These are phyloP conservation scores for Drosophila parvula DNA, from an alignment of 1,140 invertebrate species.

Conservation along the genomic window DNA sequence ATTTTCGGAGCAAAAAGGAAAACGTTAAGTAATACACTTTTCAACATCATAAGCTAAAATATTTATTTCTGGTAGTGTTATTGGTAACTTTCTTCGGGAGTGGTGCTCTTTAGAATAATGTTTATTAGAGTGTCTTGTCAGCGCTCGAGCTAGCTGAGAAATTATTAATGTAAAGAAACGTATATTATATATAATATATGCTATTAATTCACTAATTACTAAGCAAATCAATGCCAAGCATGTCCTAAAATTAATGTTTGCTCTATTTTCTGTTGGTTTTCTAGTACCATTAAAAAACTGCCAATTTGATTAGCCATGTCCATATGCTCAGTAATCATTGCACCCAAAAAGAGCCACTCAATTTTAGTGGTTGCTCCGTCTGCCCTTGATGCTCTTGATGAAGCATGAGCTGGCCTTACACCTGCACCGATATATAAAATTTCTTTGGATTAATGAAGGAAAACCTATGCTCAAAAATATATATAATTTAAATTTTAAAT, in stretches of 20 bases:
- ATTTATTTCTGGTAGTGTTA: slow-evolving; percentile 59
- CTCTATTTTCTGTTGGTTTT: slow-evolving; percentile 34
- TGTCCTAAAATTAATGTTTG: slow-evolving; percentile 58
- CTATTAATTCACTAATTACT: slow-evolving; percentile 55
- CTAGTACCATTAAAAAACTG: slow-evolving; percentile 41
- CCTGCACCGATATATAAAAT: slow-evolving; percentile 81
- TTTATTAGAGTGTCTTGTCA: slow-evolving; percentile 46
- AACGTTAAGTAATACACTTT: slow-evolving; percentile 35
- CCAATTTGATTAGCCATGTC: slow-evolving; percentile 34
- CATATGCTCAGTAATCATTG: slow-evolving; percentile 9
- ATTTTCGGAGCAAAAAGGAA: slow-evolving; percentile 45
- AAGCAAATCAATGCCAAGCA: slow-evolving; percentile 73
- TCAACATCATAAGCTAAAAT: slow-evolving; percentile 60
- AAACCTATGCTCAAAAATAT: slow-evolving; percentile 32
- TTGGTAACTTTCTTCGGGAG: slow-evolving; percentile 37
- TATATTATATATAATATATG: slow-evolving; percentile 29
- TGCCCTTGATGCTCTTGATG: slow-evolving; percentile 7
- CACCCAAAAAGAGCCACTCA: not conserved
- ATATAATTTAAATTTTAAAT: slow-evolving; percentile 27
- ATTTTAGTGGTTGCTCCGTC: not conserved
- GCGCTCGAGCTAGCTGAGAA: slow-evolving; percentile 42
- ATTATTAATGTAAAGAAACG: slow-evolving; percentile 44
- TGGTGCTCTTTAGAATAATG: slow-evolving; percentile 57
- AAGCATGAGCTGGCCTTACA: slow-evolving; percentile 40
- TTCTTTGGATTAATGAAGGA: slow-evolving; percentile 33